These are phyloP conservation scores for Drosophila koepferae DNA, from an alignment of 2,888 invertebrate species.

Conservation along the genomic window DNA sequence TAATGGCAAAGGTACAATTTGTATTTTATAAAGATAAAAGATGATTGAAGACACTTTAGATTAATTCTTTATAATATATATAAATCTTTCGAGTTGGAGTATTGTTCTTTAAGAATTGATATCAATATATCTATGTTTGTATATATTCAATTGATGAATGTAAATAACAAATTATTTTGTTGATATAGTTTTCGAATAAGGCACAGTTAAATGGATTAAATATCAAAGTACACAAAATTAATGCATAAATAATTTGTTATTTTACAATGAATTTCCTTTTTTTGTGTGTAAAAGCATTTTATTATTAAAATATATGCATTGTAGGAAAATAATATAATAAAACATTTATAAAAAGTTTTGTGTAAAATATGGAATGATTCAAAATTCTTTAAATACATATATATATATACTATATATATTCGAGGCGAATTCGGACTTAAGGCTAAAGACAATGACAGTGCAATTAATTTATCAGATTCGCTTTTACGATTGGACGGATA, in stretches of 20 bases:
- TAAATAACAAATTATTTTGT: not conserved
- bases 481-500: conserved; percentile 43
- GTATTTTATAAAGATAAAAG: not conserved
- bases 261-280: not conserved
- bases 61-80: not conserved
- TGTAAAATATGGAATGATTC: conserved; percentile 40
- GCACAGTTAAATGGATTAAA: not conserved
- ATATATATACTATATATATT: conserved; percentile 34
- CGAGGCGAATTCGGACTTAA: conserved; percentile 40
- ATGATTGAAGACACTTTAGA: not conserved
- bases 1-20: not conserved
- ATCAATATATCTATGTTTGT: not conserved
- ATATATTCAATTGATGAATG: conserved; percentile 1
- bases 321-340: conserved; percentile 27
- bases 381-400: conserved; percentile 5
- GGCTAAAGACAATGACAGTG: conserved; percentile 24
- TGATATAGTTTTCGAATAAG: not conserved
- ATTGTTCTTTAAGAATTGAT: not conserved
- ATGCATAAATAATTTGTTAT: not conserved
- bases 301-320: conserved; percentile 47
- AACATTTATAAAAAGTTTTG: conserved; percentile 26
- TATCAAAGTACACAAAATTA: not conserved
- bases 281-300: conserved; percentile 41
- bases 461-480: conserved; percentile 1
- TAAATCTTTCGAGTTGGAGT: not conserved